phyloP scores from a whole-genome alignment of 2,797 vertebrate species.

The Pantherophis vulpinus region DNA sequence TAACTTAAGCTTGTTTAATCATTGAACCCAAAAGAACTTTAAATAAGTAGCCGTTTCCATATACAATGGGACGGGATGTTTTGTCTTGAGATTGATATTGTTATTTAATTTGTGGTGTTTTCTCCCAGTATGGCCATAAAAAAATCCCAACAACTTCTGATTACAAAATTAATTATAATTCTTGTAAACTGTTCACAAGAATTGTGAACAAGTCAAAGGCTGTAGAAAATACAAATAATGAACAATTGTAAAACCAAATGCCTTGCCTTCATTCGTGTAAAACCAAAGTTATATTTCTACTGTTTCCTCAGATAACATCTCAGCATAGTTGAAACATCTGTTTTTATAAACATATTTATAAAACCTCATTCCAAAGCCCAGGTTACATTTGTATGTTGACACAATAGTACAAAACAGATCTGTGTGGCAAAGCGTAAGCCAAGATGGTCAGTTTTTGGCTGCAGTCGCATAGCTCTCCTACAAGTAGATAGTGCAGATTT shows the following conservation, averaged over 20 bases:
- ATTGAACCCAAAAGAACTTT: not conserved
- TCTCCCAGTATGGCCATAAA: not conserved
- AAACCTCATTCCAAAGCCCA: not conserved
- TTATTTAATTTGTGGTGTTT: not conserved
- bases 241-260: not conserved
- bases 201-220: not conserved
- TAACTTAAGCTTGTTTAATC: not conserved
- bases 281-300: not conserved
- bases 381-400: not conserved
- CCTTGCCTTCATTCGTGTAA: no score
- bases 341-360: not conserved
- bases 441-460: not conserved
- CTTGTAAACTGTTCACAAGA: not conserved
- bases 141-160: not conserved
- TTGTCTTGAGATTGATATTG: not conserved
- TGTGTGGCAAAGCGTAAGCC: not conserved
- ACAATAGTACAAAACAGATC: not conserved
- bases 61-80: not conserved
- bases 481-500: not conserved
- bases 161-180: not conserved
- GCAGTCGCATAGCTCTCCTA: not conserved
- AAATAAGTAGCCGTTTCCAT: not conserved
- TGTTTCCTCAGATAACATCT: not conserved
- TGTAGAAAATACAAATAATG: not conserved
- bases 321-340: not conserved